Percentiles rank a stretch among this genome's conserved stretches.
phyloP scores from a whole-genome alignment of 2,797 vertebrate genomes.

The Tarsius wallacei region DNA sequence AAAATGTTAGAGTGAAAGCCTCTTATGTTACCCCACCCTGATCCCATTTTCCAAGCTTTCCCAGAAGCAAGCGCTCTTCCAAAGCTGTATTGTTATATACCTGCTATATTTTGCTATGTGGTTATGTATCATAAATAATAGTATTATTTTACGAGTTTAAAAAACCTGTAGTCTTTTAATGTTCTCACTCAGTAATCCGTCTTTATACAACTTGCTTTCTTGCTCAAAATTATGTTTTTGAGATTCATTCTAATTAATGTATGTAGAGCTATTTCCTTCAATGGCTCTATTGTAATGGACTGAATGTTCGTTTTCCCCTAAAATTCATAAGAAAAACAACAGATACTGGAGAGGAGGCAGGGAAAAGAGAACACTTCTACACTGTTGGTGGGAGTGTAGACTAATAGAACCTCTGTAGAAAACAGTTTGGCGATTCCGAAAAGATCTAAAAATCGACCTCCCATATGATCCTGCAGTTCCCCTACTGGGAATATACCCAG shows the following conservation, averaged over 20 bases:
- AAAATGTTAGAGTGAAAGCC: neutral
- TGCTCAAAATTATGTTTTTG: neutral
- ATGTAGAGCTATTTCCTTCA: neutral
- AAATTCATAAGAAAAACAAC: neutral
- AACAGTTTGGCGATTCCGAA: no score
- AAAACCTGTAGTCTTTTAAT: neutral
- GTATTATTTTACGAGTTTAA: neutral
- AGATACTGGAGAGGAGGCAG: no score
- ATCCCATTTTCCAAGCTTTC: neutral
- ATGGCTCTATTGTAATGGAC: neutral
- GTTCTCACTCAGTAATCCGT: neutral
- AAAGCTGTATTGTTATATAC: no score
- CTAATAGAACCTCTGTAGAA: no score
- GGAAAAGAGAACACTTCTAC: no score
- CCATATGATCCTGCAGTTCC: no score
- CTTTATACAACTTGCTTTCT: constrained; percentile 8
- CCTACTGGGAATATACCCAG: no score
- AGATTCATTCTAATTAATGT: neutral
- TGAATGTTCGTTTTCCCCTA: neutral
- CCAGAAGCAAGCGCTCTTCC: neutral
- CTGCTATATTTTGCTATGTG: neutral
- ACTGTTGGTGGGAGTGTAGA: no score
- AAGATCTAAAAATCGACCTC: no score
- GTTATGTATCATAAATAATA: neutral
- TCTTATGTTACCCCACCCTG: neutral